These are phyloP conservation scores for Blastomussa wellsi DNA, from an alignment of 92 coral and sea anemone genomes.

Conservation along the genomic window DNA sequence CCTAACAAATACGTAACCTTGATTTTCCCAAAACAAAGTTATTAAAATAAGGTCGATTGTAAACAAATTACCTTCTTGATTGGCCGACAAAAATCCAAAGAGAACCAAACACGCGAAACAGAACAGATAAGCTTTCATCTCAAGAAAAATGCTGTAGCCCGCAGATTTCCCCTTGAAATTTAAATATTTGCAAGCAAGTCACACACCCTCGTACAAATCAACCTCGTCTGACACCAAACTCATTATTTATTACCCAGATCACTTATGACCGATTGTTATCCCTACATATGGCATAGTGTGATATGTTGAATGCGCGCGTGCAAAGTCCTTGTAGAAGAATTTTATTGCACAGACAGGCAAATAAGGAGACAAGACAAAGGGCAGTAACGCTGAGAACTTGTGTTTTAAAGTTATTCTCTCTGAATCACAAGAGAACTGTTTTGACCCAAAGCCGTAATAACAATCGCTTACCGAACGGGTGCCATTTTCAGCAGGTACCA, in stretches of 20 bases:
- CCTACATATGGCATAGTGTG: background rate
- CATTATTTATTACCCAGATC: conserved; percentile 38
- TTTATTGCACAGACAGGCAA: background rate
- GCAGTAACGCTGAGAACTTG: background rate
- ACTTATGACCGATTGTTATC: conserved; percentile 3
- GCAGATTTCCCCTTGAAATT: background rate
- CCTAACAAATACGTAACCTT: conserved; percentile 30
- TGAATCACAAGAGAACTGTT: background rate
- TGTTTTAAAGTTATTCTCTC: background rate
- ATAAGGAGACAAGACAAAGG: background rate
- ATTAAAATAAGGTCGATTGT: conserved; percentile 4
- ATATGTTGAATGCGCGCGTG: background rate
- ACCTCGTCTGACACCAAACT: conserved; percentile 34
- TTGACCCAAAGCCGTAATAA: conserved; percentile 2
- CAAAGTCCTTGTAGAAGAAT: background rate
- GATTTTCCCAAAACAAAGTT: background rate
- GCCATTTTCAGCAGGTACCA: conserved; percentile 25
- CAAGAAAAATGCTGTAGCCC: background rate
- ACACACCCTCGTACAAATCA: conserved; percentile 5
- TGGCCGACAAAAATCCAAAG: conserved; percentile 1
- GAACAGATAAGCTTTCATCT: conserved; percentile 8
- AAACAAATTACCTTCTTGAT: conserved; percentile 25
- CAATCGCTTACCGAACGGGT: conserved; percentile 19
- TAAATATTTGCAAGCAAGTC: background rate
- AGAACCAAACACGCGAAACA: conserved; percentile 11